Conservation (phyloP, 2,797 vertebrate species). For the Vultur gryphus region DNA sequence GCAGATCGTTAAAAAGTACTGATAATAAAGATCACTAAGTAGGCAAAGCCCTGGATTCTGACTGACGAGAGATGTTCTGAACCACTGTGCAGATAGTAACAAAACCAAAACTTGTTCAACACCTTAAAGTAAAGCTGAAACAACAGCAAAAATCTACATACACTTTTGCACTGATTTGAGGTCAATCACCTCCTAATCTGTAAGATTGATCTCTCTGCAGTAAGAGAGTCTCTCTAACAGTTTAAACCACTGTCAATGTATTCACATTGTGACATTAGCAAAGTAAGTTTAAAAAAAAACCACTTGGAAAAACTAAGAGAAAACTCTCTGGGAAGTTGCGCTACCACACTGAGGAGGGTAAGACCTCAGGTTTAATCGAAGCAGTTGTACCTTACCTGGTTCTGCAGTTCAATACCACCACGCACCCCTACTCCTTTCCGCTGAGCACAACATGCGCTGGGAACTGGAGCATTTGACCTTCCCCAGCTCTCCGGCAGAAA, state of each 20-base stretch:
- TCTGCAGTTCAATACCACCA: conserved; percentile 56
- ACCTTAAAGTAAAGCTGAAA: background rate
- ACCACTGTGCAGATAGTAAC: background rate
- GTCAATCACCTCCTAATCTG: background rate
- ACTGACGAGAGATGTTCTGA: background rate
- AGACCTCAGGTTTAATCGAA: background rate
- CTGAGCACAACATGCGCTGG: conserved; percentile 32
- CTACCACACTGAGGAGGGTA: background rate
- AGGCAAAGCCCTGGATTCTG: background rate
- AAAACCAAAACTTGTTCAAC: background rate
- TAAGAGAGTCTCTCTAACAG: background rate
- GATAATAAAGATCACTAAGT: background rate
- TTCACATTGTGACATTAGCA: background rate
- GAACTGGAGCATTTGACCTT: conserved; percentile 58
- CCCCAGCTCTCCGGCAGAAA: conserved; percentile 51
- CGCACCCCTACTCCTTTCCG: conserved; percentile 36
- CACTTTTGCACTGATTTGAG: background rate
- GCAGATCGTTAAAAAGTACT: background rate
- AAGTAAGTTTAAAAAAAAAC: background rate
- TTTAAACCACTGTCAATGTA: background rate
- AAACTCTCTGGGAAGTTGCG: conserved; percentile 42
- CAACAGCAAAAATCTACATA: background rate
- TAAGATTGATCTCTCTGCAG: background rate
- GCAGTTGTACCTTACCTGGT: conserved; percentile 69
- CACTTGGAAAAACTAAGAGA: background rate